A percentile compares a stretch with the other conserved stretches of the same genome.
Evolutionary conservation across 2,113 vertebrate species (phyloP).

Genomic region (Serranochromis macrocephalus): DNA sequence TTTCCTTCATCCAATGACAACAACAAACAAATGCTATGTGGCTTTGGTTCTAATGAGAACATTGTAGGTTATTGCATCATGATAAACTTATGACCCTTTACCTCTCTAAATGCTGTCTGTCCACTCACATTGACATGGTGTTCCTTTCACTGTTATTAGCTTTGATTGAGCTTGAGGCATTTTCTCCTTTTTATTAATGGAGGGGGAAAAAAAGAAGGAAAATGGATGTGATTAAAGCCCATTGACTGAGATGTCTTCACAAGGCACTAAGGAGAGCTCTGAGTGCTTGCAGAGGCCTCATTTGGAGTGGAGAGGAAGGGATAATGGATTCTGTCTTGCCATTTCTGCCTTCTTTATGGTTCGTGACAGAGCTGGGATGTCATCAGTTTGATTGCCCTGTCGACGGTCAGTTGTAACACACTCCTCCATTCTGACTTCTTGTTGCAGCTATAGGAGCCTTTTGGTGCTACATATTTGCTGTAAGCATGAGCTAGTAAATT

Average conservation of each 20-base stretch:
- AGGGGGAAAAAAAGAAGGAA: not conserved
- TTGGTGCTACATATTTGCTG: not conserved
- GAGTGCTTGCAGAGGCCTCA: constrained; percentile 19
- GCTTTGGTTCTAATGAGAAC: not conserved
- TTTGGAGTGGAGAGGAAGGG: constrained; percentile 33
- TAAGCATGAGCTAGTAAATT: not conserved
- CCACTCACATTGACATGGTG: not conserved
- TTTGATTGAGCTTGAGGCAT: constrained; percentile 20
- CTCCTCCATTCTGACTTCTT: not conserved
- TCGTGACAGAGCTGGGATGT: constrained; percentile 42
- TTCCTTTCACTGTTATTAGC: not conserved
- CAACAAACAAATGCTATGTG: not conserved
- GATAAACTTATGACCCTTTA: constrained; percentile 8
- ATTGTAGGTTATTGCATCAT: not conserved
- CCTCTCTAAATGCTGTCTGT: not conserved
- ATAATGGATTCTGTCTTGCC: constrained; percentile 53
- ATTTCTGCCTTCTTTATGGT: constrained; percentile 43
- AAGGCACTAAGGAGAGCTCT: constrained; percentile 11
- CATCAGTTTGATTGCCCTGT: constrained; percentile 26
- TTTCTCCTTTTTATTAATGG: constrained; percentile 18
- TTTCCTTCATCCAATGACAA: not conserved
- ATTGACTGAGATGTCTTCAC: constrained; percentile 55
- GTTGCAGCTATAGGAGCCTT: not conserved
- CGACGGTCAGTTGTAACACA: not conserved
- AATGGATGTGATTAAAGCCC: constrained; percentile 46